Base-by-base conservation (phyloP, 2,888 invertebrate species). In the Caenorhabditis panamensis region DNA sequence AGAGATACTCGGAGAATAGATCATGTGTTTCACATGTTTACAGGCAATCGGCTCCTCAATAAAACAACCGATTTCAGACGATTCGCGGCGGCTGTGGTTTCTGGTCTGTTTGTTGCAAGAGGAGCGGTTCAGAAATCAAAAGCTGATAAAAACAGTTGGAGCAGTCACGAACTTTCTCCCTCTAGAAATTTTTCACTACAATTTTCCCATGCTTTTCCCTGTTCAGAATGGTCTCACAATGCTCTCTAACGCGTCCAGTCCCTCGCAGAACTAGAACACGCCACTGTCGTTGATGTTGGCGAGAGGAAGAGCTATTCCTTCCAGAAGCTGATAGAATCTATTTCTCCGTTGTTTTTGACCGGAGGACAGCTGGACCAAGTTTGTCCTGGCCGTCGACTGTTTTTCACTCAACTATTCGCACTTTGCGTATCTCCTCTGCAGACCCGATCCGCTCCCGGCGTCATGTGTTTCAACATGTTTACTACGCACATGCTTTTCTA, bases 381-480 rank as follows among this genome's bases (percentile, higher is more conserved):
- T 24, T 58, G 63, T 31, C 47, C 72, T 63, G n/a, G n/a, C n/a
- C 24, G 63, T 20, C 20, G 26, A 41, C 53, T 62, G 37, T n/a
- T 16, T 31, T 20, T 59, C 11, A 24, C 47, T 1, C 41, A 18
- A 31, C 26, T 58, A 64, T 54, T 64, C 64, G 49, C 18, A 26
- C 49, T 49, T 49, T 49, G 20, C 3, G 49, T 49, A 22, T 22
- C 49, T 49, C 18, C 5, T 49, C 5, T 49, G 18, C 18, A 49
- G 20, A 11, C 36, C 64, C 28, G 56, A 61, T 69, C 54, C 49
- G 31, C 51, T 28, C 71, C 13, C 26, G 13, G 26, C 36, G 71
- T 72, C 72, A 72, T 64, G 63, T 63, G 72, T 72, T 72, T 63
- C 63, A 72, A 31, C 49, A 20, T 73, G 73, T 66, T 73, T 73